A percentile compares a stretch with the other conserved stretches of the same genome.
Evolutionary conservation across 2,888 invertebrate species (phyloP).

Genomic region (Drosophila meridiana): DNA sequence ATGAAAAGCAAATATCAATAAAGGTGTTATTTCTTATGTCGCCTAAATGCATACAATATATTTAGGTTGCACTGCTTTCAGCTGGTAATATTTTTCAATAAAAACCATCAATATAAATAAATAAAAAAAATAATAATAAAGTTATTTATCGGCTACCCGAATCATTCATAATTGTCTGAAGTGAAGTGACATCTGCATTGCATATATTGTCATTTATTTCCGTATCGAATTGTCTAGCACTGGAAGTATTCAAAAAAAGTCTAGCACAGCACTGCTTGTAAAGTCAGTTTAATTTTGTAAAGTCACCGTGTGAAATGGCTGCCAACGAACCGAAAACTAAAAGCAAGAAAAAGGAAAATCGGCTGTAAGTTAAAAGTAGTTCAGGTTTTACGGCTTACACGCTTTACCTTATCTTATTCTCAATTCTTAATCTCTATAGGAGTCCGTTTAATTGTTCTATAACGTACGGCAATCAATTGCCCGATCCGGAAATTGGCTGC

Average conservation of each 20-base stretch:
- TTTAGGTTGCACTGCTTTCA: not conserved
- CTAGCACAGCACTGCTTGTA: not conserved
- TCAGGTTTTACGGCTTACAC: not conserved
- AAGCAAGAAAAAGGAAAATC: not conserved
- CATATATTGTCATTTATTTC: not conserved
- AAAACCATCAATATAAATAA: not conserved
- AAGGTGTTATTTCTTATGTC: not conserved
- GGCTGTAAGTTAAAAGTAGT: not conserved
- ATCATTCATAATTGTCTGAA: not conserved
- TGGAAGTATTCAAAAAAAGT: not conserved
- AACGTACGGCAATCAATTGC: constrained; percentile 38
- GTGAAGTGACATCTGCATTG: not conserved
- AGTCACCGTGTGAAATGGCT: not conserved
- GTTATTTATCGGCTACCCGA: not conserved
- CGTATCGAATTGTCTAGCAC: not conserved
- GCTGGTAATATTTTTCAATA: not conserved
- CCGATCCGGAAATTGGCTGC: constrained; percentile 29
- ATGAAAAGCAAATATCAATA: not conserved
- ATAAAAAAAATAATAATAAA: not conserved
- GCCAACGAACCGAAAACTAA: not conserved
- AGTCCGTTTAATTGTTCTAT: constrained; percentile 31
- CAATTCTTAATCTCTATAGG: constrained; percentile 17
- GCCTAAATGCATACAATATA: not conserved
- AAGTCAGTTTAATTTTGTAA: not conserved
- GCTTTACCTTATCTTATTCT: too few relatives aligned